Conservation (phyloP, 2,797 vertebrate species). For the Aviceda leuphotes region DNA sequence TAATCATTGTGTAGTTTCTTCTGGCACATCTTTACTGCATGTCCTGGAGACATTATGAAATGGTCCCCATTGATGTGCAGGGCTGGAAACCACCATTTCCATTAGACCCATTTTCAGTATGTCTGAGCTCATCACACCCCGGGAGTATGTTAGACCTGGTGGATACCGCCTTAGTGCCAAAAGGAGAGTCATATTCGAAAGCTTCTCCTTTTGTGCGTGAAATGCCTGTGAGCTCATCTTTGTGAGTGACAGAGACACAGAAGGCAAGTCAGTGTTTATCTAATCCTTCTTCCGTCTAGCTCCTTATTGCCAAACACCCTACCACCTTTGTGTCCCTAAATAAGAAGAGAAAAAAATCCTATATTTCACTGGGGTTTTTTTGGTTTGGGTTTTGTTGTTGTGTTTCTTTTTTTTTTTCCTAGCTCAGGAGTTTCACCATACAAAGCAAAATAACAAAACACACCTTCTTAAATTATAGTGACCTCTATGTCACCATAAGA, state of each 20-base stretch:
- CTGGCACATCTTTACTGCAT: neutral
- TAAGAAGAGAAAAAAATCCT: neutral
- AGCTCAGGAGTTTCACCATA: neutral
- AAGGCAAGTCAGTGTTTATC: neutral
- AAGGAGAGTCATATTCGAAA: neutral
- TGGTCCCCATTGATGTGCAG: neutral
- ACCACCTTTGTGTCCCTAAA: neutral
- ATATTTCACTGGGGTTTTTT: fast-evolving
- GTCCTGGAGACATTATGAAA: constrained; percentile 21
- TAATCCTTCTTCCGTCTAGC: neutral
- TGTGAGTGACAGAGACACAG: neutral
- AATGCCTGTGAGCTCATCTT: neutral
- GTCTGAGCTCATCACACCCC: neutral
- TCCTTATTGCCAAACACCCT: neutral
- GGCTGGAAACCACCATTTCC: constrained; percentile 8
- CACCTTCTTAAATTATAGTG: neutral
- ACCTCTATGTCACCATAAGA: neutral
- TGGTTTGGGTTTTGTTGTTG: neutral
- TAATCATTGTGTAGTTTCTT: neutral
- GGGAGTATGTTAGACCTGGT: neutral
- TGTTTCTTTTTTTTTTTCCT: too few relatives aligned
- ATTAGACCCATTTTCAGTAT: neutral
- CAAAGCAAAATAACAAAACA: neutral
- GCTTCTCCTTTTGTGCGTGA: neutral
- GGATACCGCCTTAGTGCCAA: constrained; percentile 5